phyloP scores from a whole-genome alignment of 2,113 vertebrate species.

The Podarcis muralis region DNA sequence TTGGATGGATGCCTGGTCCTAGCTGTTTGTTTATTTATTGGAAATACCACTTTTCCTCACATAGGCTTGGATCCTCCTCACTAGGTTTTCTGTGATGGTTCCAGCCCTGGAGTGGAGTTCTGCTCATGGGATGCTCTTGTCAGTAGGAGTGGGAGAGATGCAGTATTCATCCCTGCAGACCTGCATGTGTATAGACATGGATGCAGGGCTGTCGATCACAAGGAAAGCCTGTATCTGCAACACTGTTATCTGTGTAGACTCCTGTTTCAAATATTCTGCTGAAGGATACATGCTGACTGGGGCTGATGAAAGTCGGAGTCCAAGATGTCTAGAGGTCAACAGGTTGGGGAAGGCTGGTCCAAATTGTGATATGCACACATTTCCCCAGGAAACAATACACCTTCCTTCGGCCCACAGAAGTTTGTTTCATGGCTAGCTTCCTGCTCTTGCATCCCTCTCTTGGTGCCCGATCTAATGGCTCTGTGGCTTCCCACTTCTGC shows the following conservation, averaged over 20 bases:
- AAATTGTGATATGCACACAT: neutral
- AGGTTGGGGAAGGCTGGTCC: neutral
- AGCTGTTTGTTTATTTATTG: neutral
- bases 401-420: neutral
- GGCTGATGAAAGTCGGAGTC: too few species aligned
- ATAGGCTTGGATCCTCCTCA: too few species aligned
- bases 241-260: neutral
- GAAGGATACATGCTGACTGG: too few species aligned
- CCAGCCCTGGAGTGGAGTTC: too few species aligned
- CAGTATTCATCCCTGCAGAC: neutral
- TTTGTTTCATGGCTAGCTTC: neutral
- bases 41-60: neutral
- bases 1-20: neutral
- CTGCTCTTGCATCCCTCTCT: neutral
- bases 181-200: neutral
- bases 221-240: neutral
- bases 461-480: neutral
- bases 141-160: too few species aligned
- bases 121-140: too few species aligned
- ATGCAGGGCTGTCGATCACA: neutral
- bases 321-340: too few species aligned
- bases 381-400: neutral
- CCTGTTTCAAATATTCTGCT: neutral
- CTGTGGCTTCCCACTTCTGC: neutral
- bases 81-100: too few species aligned